Base-by-base conservation (phyloP, 2,888 invertebrate genomes). In the Acanthacorydalis orientalis region DNA sequence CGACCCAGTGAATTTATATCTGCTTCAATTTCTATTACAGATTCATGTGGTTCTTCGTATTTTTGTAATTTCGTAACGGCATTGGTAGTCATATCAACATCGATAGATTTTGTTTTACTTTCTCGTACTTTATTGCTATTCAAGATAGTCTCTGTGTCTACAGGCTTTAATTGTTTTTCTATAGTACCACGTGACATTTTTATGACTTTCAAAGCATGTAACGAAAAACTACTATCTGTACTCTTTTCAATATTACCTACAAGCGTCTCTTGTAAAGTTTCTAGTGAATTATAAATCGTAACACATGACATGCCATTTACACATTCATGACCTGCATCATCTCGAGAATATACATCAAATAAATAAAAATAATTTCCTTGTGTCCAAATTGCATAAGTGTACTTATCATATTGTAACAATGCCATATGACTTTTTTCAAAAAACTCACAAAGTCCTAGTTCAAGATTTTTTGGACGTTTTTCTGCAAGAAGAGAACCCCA, bases 331-430 rank as follows among this genome's bases (percentile, higher is more conserved):
- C 77, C 80, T 42, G 76, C 74, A 8, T 60, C 65, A 10, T 75
- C 74, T 2, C 80, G 68, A 4, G 77, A 70, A 54, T 80, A 80
- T 0, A 79, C 77, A 62, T 80, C 80, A 51, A 79, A 79, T 23
- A 74, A 64, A 56, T 77, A 80, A 56, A 63, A 77, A 68, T 75
- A 74, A 38, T 76, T 73, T 33, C 70, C 68, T 56, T 80, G 78
- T 15, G 72, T 68, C 80, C 80, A 80, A 10, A 80, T 56, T 0
- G 70, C 78, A 31, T 80, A 50, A n/a, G 68, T 59, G 34, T 68
- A 72, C 49, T 70, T 73, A 52, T 74, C 77, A 47, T 80, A 74
- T 54, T 78, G 77, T 8, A 79, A 55, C 47, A 77, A 67, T 9
- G 58, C 61, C 51, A 63, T 62, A 11, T 58, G 58, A 53, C 72